Base-by-base conservation (phyloP, 37 sponge, comb jelly and placozoan species). In the Cladorhizidae sp. region DNA sequence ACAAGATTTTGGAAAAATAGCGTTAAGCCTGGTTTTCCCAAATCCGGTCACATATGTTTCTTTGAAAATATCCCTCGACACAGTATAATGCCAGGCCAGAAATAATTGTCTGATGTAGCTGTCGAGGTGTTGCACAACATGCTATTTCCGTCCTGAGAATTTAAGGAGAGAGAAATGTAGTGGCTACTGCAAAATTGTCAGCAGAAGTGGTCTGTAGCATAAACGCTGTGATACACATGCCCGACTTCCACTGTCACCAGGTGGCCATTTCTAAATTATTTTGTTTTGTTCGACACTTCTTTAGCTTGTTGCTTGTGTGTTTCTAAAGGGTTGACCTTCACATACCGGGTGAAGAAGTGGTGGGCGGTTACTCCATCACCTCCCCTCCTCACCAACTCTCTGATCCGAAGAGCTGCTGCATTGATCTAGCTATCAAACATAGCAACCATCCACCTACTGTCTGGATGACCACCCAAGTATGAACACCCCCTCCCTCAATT, bases 341-440 rank as follows among this genome's bases (percentile, higher is more conserved):
- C 36, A 79, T 95, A 7, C 95, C 95, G 0, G 49, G 49, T 29
- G 72, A 76, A 37, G 77, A 82, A 26, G 33, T 76, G 37, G 83
- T 95, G 17, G 93, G 93, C 32, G 95, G 95, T 22, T 95, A 86
- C 81, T 95, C 95, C 43, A 83, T 95, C 64, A 86, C 88, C n/a
- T 89, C 90, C 15, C 63, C 86, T 42, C 95, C 95, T 2, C 76
- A 65, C 57, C 68, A 56, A 39, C 80, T 92, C 31, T 0, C 22
- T 33, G 73, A 65, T 31, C n/a, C 31, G 12, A 77, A 86, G 0
- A 17, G 25, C 26, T 6, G 25, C 7, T 49, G 57, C 32, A 31
- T 91, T 35, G 74, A 80, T 15, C 79, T 95, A 1, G 95, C 95
- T 33, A 89, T 95, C 15, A 80, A 95, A 71, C 62, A 76, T 64